Conservation (phyloP, 2,888 invertebrate species). For the Cyclophora albipunctata region DNA sequence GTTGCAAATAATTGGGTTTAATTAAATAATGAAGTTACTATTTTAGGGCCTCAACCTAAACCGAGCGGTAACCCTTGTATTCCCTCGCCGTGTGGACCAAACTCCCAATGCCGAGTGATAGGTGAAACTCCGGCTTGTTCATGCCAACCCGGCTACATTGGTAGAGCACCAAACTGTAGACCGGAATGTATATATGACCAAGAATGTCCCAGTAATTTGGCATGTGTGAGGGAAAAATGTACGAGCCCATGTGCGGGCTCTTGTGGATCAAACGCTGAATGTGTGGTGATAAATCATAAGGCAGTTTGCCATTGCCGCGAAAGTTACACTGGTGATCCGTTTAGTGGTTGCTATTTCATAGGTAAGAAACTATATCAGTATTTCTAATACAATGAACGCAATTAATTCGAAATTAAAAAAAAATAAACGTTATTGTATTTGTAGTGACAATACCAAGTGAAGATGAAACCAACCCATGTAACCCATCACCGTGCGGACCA, state of each 20-base stretch:
- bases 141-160: conserved; percentile 85
- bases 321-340: conserved; percentile 90
- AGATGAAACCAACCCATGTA: conserved; percentile 83
- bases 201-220: conserved; percentile 88
- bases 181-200: conserved; percentile 90
- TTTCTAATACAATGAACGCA: neutral
- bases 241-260: conserved; percentile 89
- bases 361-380: conserved; percentile 36
- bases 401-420: neutral
- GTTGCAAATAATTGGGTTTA: neutral
- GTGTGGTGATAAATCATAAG: conserved; percentile 87
- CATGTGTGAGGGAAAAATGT: conserved; percentile 88
- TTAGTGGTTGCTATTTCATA: conserved; percentile 80
- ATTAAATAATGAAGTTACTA: conserved; percentile 2
- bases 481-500: conserved; percentile 90
- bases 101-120: conserved; percentile 86
- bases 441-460: conserved; percentile 77
- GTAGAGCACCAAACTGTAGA: conserved; percentile 89
- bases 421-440: conserved; percentile 13
- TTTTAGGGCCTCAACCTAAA: conserved; percentile 71
- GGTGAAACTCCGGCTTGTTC: conserved; percentile 87
- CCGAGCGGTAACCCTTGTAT: conserved; percentile 83
- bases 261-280: conserved; percentile 86
- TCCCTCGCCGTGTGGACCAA: conserved; percentile 89
- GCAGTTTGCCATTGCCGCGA: conserved; percentile 87